Evolutionary conservation across 1,140 invertebrate species (phyloP).

Genomic region (Gryon sp.): DNA sequence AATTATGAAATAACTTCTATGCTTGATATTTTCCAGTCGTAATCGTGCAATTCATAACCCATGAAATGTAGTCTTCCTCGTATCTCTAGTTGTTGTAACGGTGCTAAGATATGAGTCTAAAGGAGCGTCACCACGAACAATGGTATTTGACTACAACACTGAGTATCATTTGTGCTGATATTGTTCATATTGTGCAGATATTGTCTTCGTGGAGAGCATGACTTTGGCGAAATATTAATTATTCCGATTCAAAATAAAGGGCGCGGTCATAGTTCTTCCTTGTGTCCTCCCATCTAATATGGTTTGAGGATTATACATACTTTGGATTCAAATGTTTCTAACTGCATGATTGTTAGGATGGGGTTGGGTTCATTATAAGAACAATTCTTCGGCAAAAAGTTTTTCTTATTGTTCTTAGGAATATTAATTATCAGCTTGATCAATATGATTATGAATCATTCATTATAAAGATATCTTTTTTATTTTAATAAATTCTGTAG

Average conservation of each 20-base stretch:
- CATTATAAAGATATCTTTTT: no score
- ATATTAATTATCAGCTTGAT: conserved; percentile 9
- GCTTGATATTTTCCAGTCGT: no score
- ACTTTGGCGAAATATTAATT: conserved; percentile 47
- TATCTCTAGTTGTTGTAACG: no score
- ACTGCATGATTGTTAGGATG: conserved; percentile 13
- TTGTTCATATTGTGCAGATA: no score
- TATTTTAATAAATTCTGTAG: no score
- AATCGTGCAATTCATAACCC: conserved; percentile 46
- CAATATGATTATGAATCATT: conserved; percentile 7
- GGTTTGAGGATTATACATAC: no score
- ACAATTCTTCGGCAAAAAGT: conserved; percentile 5
- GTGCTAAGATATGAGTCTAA: conserved; percentile 26
- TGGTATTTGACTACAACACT: conserved; percentile 39
- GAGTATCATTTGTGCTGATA: conserved; percentile 29
- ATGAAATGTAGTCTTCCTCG: conserved; percentile 50
- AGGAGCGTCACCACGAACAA: conserved; percentile 52
- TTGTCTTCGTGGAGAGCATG: conserved; percentile 15
- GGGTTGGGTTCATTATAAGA: conserved; percentile 31
- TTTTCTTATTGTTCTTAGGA: conserved; percentile 21
- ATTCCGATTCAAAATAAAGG: conserved; percentile 36
- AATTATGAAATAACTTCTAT: no score
- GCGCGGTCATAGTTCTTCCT: no score
- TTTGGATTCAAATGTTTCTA: no score
- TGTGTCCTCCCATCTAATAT: conserved; percentile 14